Base-by-base conservation (phyloP, 1,140 invertebrate genomes). In the Laodelphax striatellus region DNA sequence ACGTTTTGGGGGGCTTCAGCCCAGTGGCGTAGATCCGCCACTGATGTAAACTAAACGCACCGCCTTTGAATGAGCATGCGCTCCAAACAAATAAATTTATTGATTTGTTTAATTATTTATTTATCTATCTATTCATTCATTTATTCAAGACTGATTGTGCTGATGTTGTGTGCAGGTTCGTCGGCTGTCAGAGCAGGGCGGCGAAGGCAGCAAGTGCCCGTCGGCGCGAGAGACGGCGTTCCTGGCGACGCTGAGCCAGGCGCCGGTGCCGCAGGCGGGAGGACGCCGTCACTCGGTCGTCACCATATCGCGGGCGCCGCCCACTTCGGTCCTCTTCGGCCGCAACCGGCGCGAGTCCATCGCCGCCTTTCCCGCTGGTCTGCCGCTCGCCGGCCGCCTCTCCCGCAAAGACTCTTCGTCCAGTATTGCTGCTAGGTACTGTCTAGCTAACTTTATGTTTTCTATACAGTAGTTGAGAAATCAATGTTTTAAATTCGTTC, bases 241-340 rank as follows among this genome's bases (percentile, higher is more conserved):
- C 64, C 69, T 91, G 57, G 87, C 88, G 16, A 91, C 87, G 0
- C 73, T 91, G 1, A 88, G 85, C 44, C 81, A 85, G 66, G 81
- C 82, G 0, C 79, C 82, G 19, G 75, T 76, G 10, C 85, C 86
- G 1, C 80, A 83, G 46, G 77, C 86, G 0, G 86, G 86, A 0
- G 87, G 86, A 0, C 76, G 88, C 50, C 79, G 87, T 59, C 87
- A 91, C 71, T 90, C 87, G 11, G 87, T 91, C 16, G 87, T 90
- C 5, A 90, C 87, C 56, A 90, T 91, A 63, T 88, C 86, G 0
- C 82, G 81, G 71, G 84, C 88, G 22, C 87, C 87, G 5, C 77
- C 81, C 44, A 79, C 83, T 0, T 62, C 63, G 19, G 54, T 64
- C 10, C 69, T 89, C 0, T 89, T 90, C 66, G 86, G 86, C 0